phyloP scores from a whole-genome alignment of 1,140 invertebrate genomes.

The Bradysia coprophila region DNA sequence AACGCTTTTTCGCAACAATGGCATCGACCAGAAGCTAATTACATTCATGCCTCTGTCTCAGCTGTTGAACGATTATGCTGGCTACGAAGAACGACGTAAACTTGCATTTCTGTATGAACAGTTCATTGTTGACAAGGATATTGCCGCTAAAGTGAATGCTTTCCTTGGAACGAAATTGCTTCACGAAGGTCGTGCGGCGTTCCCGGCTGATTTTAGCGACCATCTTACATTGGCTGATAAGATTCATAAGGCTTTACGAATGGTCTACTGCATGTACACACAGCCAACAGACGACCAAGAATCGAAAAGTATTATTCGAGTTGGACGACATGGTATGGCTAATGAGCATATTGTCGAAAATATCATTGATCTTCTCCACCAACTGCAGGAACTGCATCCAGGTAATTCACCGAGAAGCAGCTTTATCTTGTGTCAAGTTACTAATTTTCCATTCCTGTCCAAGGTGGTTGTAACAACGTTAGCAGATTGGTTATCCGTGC shows the following conservation, averaged over 20 bases:
- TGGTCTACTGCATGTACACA: background rate
- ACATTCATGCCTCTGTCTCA: background rate
- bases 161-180: background rate
- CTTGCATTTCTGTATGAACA: background rate
- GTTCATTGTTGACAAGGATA: background rate
- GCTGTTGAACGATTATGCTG: background rate
- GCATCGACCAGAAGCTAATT: background rate
- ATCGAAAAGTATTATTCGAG: conserved; percentile 14
- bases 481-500: no score
- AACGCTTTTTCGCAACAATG: background rate
- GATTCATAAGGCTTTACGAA: background rate
- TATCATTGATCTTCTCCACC: conserved; percentile 18
- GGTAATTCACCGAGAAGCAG: no score
- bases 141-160: background rate
- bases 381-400: conserved; percentile 25
- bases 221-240: background rate
- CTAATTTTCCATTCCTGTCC: no score
- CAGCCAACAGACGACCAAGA: background rate
- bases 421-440: no score
- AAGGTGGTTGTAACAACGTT: no score
- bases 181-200: background rate
- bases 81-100: background rate
- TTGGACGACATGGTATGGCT: conserved; percentile 27
- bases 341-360: conserved; percentile 26
- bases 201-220: background rate